Evolutionary conservation across 2,888 invertebrate genomes (phyloP).

Genomic region (Thecophora atra): DNA sequence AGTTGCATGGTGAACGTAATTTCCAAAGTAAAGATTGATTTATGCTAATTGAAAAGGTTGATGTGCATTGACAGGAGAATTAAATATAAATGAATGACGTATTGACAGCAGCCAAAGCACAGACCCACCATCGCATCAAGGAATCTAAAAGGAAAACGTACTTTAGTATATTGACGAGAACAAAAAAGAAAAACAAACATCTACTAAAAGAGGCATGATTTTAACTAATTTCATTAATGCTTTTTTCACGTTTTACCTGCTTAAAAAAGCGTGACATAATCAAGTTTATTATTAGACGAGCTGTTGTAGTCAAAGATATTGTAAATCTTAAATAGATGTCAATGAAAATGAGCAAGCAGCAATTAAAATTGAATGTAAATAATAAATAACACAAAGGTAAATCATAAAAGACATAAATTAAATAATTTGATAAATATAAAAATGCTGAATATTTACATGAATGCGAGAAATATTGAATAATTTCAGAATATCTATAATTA

Average conservation of each 20-base stretch:
- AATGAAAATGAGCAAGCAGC: not conserved
- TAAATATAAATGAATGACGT: not conserved
- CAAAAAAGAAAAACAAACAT: not conserved
- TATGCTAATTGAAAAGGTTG: not conserved
- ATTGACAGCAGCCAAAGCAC: not conserved
- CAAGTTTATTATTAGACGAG: too few species aligned
- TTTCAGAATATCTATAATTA: not conserved
- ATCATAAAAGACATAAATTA: not conserved
- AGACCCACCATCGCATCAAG: not conserved
- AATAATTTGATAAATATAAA: not conserved
- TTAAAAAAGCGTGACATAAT: not conserved
- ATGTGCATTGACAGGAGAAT: not conserved
- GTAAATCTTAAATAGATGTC: not conserved
- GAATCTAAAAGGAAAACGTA: too few species aligned
- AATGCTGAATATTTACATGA: not conserved
- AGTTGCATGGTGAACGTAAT: not conserved
- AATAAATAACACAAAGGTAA: not conserved
- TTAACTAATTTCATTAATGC: not conserved
- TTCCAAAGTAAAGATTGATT: not conserved
- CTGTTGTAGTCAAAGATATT: not conserved
- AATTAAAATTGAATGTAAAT: conserved; percentile 1
- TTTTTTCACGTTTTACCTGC: not conserved
- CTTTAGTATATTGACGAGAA: not conserved
- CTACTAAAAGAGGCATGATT: not conserved
- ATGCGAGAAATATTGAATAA: not conserved